Base-by-base conservation (phyloP, 2,113 vertebrate genomes). In the Ariopsis seemanni region DNA sequence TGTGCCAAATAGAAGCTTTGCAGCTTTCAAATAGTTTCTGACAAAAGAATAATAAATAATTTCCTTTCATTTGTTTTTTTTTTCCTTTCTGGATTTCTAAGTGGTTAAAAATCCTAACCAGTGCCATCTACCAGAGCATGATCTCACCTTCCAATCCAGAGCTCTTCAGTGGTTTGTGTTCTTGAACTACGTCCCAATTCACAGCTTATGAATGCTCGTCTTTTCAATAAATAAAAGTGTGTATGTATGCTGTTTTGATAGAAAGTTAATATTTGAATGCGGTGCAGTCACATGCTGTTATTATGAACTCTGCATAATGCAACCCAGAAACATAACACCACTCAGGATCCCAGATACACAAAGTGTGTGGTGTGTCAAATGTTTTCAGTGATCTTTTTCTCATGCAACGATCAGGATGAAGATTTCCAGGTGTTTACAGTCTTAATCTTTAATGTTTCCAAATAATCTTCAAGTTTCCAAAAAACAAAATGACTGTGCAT, bases 221-320 rank as follows among this genome's bases (percentile, higher is more conserved):
- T 55, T 89, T 75, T 72, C 82, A 71, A 63, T 53, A 79, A 83
- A 83, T 62, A 71, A 22, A 86, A 77, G 5, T 25, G 77, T 30
- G 14, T 25, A 57, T 53, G 42, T 57, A 15, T 48, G 53, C 53
- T 80, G 53, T 81, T 86, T 69, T 58, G 52, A 81, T 20, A 81
- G 78, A 81, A 86, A 71, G 77, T n/a, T 81, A 20, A 71, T 80
- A 86, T 81, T 27, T 71, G 27, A 81, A 81, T 42, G 22, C 2
- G 12, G 63, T 81, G 50, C 50, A 71, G 72, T 48, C 77, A 57
- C 53, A 27, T 48, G 78, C 77, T 71, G 85, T 81, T 86, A 71
- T 81, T 48, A 48, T 86, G 53, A 71, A 81, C 52, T 42, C 22
- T 71, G 34, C 4, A 25, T 86, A 81, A 53, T 50, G 42, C 62